phyloP scores from a whole-genome alignment of 2,888 invertebrate genomes.

The Cyclophora albipunctata region DNA sequence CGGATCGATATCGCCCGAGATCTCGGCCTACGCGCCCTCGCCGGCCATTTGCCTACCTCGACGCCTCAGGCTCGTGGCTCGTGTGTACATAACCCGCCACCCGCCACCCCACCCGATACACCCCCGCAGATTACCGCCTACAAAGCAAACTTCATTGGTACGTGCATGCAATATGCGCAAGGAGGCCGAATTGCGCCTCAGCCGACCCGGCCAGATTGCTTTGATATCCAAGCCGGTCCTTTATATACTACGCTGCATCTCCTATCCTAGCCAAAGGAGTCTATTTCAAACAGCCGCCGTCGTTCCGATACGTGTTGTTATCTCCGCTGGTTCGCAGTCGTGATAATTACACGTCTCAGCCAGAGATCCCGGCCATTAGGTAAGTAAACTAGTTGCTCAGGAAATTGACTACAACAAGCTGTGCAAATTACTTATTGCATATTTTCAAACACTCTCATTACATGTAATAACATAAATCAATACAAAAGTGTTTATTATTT shows the following conservation, averaged over 20 bases:
- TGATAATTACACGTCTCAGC: conserved; percentile 51
- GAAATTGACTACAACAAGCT: background rate
- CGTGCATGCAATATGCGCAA: conserved; percentile 76
- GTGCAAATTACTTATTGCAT: background rate
- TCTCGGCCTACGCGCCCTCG: conserved; percentile 71
- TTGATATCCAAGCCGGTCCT: conserved; percentile 55
- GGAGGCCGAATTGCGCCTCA: conserved; percentile 68
- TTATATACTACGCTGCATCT: conserved; percentile 51
- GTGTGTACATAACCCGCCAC: conserved; percentile 73
- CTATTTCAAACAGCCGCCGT: conserved; percentile 33
- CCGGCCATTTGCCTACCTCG: conserved; percentile 75
- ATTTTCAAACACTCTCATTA: no score
- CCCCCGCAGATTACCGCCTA: conserved; percentile 74
- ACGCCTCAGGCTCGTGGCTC: conserved; percentile 68
- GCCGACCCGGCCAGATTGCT: conserved; percentile 57
- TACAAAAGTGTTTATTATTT: background rate
- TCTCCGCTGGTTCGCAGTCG: conserved; percentile 36
- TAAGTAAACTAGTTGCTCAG: conserved; percentile 21
- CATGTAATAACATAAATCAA: no score
- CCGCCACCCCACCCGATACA: conserved; percentile 61
- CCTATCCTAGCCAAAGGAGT: conserved; percentile 49
- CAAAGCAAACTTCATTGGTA: conserved; percentile 76
- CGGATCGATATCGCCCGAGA: conserved; percentile 73
- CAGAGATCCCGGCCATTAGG: no score
- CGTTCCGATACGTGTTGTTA: conserved; percentile 23